A percentile compares a stretch with the other conserved stretches of the same genome.
These are phyloP conservation scores for Cetonia aurata DNA, from an alignment of 2,888 invertebrate species.

Conservation along the genomic window DNA sequence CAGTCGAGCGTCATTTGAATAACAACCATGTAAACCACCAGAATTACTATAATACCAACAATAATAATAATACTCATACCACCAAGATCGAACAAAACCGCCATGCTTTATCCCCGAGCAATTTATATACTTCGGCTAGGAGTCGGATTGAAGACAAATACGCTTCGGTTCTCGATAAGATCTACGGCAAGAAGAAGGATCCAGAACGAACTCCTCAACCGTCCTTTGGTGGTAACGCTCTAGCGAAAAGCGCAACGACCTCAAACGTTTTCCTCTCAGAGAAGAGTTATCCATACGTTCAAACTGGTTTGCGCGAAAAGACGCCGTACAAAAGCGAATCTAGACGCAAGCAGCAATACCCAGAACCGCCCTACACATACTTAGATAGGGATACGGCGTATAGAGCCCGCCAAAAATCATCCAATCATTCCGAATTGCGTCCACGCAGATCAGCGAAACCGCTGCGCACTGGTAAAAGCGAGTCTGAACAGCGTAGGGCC, in stretches of 20 bases:
- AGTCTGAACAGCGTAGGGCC: slow-evolving; percentile 68
- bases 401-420: slow-evolving; percentile 60
- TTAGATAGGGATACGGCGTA: slow-evolving; percentile 62
- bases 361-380: slow-evolving; percentile 63
- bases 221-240: slow-evolving; percentile 64
- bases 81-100: slow-evolving; percentile 11
- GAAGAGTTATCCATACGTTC: slow-evolving; percentile 74
- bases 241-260: slow-evolving; percentile 80
- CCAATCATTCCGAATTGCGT: slow-evolving; percentile 56
- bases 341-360: slow-evolving; percentile 53
- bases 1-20: slow-evolving; percentile 66
- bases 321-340: slow-evolving; percentile 68
- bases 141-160: slow-evolving; percentile 84
- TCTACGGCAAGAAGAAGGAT: slow-evolving; percentile 73
- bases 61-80: slow-evolving; percentile 30
- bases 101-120: slow-evolving; percentile 29
- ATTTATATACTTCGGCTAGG: slow-evolving; percentile 64
- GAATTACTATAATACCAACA: background rate
- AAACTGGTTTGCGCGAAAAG: slow-evolving; percentile 70
- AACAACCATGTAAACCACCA: slow-evolving; percentile 57
- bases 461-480: slow-evolving; percentile 75
- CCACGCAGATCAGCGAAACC: slow-evolving; percentile 67
- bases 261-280: slow-evolving; percentile 76
- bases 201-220: slow-evolving; percentile 80
- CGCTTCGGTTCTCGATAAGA: slow-evolving; percentile 79